Percentiles rank a stretch among this genome's conserved stretches.
These are phyloP conservation scores for Chondrilla cf. caribensis DNA, from an alignment of 37 sponge, comb jelly and placozoan genomes.

Conservation along the genomic window DNA sequence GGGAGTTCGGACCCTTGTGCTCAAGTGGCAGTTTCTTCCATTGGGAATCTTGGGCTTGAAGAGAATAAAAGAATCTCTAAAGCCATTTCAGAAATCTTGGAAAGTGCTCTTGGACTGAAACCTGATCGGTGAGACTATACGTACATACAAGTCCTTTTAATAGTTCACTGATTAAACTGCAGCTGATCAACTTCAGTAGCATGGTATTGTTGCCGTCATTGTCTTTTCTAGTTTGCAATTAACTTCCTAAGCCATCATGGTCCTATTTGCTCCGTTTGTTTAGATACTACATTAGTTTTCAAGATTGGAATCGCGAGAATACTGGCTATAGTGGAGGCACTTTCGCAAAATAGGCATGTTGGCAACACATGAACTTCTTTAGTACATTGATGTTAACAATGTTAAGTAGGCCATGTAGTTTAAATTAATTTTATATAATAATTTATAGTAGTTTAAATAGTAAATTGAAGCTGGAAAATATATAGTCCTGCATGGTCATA, in stretches of 20 bases:
- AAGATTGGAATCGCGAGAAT: not conserved
- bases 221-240: too few relatives aligned
- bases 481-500: too few relatives aligned
- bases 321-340: not conserved
- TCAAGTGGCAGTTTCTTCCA: constrained; percentile 15
- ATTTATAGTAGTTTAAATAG: too few relatives aligned
- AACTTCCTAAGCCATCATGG: too few relatives aligned
- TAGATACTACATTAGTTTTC: not conserved
- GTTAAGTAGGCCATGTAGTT: too few relatives aligned
- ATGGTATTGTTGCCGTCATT: too few relatives aligned
- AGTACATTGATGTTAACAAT: too few relatives aligned
- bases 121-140: not conserved
- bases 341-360: not conserved
- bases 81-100: constrained; percentile 19
- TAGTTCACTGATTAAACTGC: too few relatives aligned
- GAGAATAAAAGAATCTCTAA: constrained; percentile 40
- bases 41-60: constrained; percentile 42
- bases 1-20: constrained; percentile 43
- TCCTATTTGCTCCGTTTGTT: not conserved
- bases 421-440: too few relatives aligned
- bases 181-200: too few relatives aligned
- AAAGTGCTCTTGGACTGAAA: constrained; percentile 24
- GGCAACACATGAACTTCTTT: too few relatives aligned
- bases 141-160: not conserved
- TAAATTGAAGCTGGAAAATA: too few relatives aligned